phyloP scores from a whole-genome alignment of 2,113 vertebrate species.

The Marcusenius ussheri region DNA sequence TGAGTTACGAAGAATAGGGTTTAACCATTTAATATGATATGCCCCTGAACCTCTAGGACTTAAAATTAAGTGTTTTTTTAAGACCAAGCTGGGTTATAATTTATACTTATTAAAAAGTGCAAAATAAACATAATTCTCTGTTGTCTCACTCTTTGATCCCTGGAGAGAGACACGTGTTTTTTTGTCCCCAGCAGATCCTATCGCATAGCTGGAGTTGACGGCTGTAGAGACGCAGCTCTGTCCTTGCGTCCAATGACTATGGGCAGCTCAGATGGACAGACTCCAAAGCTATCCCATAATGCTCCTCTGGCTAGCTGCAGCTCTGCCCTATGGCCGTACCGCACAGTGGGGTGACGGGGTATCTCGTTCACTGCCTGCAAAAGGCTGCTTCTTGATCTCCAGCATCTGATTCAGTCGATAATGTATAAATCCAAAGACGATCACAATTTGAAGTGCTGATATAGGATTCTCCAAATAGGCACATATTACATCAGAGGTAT shows the following conservation, averaged over 20 bases:
- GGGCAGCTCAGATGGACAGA: constrained; percentile 21
- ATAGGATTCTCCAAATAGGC: neutral
- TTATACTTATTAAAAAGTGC: neutral
- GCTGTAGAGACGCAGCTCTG: constrained; percentile 22
- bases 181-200: neutral
- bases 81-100: neutral
- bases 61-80: neutral
- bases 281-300: constrained; percentile 27
- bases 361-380: constrained; percentile 35
- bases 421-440: constrained; percentile 11
- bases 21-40: neutral
- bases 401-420: constrained; percentile 45
- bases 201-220: constrained; percentile 19
- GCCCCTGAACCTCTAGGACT: neutral
- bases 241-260: constrained; percentile 19
- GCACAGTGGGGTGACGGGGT: constrained; percentile 18
- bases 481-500: neutral
- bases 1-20: neutral
- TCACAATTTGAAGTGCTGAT: neutral
- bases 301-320: constrained; percentile 11
- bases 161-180: neutral
- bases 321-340: constrained; percentile 25
- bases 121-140: neutral
- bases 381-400: constrained; percentile 32
- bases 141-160: neutral